phyloP scores from a whole-genome alignment of 2,888 invertebrate species.

The Tetragnatha montana region DNA sequence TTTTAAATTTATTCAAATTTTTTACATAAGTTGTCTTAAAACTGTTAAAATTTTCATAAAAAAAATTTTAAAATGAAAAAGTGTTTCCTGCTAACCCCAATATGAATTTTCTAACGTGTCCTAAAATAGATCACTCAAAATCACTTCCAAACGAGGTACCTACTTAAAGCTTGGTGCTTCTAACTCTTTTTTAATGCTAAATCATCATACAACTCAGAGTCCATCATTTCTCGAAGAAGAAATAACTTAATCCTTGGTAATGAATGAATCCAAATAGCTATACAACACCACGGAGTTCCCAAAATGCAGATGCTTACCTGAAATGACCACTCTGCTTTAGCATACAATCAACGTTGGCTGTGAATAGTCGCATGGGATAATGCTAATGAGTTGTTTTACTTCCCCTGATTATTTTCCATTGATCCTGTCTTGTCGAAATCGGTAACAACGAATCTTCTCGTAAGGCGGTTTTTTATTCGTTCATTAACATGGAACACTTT shows the following conservation, averaged over 20 bases:
- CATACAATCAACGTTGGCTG: slow-evolving; percentile 15
- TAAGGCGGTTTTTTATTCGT: background rate
- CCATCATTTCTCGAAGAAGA: background rate
- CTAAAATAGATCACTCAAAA: too few species aligned
- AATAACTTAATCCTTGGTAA: background rate
- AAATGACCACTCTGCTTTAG: slow-evolving; percentile 19
- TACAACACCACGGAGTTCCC: background rate
- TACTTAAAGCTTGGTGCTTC: too few species aligned
- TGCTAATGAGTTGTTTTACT: slow-evolving; percentile 58
- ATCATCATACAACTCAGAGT: background rate
- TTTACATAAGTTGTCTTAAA: too few species aligned
- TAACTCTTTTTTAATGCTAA: too few species aligned
- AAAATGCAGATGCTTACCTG: background rate
- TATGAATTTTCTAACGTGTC: too few species aligned
- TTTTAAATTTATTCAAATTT: too few species aligned
- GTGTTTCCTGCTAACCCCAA: too few species aligned
- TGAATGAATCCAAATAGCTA: background rate
- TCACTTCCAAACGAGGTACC: too few species aligned
- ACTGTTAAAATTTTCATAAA: too few species aligned
- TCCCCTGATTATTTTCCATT: slow-evolving; percentile 59
- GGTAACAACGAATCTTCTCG: slow-evolving; percentile 19
- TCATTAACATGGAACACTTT: slow-evolving; percentile 27
- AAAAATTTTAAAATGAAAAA: too few species aligned
- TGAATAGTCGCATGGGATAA: slow-evolving; percentile 39
- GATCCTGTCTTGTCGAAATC: slow-evolving; percentile 28